A percentile compares a stretch with the other conserved stretches of the same genome.
These are phyloP conservation scores for Xenopus tropicalis DNA, from an alignment of 2,113 vertebrate genomes.

Conservation along the genomic window UCB_Xtro_10.0 CM004447.2:31055001-31055500, in stretches of 20 bases:
- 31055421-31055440: constrained; percentile 93
- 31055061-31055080: constrained; percentile 85
- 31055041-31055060: constrained; percentile 97
- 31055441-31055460: constrained; percentile 86
- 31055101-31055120: constrained; percentile 71
- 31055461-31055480: constrained; percentile 84
- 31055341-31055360: constrained; percentile 99
- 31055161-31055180: constrained; percentile 67
- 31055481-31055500: constrained; percentile 83
- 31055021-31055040: constrained; percentile 97
- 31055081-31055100: constrained; percentile 86
- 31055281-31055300: constrained; percentile 98
- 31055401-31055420: constrained; percentile 78
- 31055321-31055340: constrained; percentile 97
- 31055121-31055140: constrained; percentile 84
- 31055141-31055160: constrained; percentile 75
- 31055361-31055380: constrained; percentile 97
- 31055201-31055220: constrained; percentile 75
- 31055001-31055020: constrained; percentile 88
- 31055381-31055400: constrained; percentile 78
- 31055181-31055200: constrained; percentile 57
- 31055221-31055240: constrained; percentile 95
- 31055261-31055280: constrained; percentile 98
- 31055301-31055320: constrained; percentile 97
- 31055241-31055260: constrained; percentile 94